phyloP scores from a whole-genome alignment of 2,797 vertebrate species.

The Picus viridis region DNA sequence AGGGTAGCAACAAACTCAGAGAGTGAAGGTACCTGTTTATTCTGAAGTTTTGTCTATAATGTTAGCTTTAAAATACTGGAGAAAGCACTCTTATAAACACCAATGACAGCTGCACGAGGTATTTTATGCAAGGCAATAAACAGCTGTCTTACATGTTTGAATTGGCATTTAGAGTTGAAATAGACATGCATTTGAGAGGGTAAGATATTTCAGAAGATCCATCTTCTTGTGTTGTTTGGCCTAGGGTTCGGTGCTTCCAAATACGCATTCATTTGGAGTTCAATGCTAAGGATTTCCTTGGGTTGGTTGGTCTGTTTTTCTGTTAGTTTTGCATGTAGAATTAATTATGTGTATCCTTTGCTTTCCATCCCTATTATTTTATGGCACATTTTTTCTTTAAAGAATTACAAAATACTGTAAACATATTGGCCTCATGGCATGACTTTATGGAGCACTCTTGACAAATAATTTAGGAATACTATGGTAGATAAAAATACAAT shows the following conservation, averaged over 20 bases:
- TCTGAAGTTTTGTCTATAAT: not conserved
- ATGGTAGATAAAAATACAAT: not conserved
- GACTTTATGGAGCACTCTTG: not conserved
- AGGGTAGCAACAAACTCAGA: not conserved
- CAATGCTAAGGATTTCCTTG: not conserved
- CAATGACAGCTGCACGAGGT: not conserved
- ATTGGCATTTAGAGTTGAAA: not conserved
- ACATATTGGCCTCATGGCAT: not conserved
- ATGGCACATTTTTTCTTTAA: not conserved
- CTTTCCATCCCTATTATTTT: not conserved
- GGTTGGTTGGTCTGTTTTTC: not conserved
- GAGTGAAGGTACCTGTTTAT: not conserved
- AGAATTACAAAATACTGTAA: not conserved
- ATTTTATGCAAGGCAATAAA: not conserved
- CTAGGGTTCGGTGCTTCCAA: not conserved
- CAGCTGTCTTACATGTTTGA: not conserved
- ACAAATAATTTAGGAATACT: not conserved
- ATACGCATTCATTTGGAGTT: not conserved
- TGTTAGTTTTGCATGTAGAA: not conserved
- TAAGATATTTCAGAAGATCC: not conserved
- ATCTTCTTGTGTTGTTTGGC: not conserved
- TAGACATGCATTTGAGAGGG: not conserved
- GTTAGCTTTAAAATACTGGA: not conserved
- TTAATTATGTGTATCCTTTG: not conserved
- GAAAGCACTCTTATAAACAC: not conserved